phyloP scores from a whole-genome alignment of 30 jellyfish, hydroid and myxozoan genomes.

The Aurelia aurita complex sp. Pacific region DNA sequence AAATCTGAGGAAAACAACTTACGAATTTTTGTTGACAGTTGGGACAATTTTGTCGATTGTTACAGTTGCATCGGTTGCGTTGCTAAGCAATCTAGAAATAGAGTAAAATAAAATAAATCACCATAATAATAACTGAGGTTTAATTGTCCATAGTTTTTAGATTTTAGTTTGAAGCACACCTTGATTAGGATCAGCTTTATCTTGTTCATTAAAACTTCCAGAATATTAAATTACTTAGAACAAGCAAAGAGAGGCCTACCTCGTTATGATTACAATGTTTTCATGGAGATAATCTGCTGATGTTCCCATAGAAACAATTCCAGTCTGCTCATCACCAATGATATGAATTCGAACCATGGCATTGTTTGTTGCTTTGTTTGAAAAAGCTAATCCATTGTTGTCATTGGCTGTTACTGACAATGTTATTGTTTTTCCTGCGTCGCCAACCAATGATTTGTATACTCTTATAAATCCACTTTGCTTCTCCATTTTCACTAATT shows the following conservation, averaged over 20 bases:
- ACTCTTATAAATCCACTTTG: slow-evolving; percentile 49
- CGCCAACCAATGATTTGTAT: slow-evolving; percentile 54
- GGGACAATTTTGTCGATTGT: slow-evolving; percentile 30
- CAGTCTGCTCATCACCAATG: slow-evolving; percentile 46
- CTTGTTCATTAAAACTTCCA: no score
- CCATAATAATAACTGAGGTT: neutral
- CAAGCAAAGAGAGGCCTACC: neutral
- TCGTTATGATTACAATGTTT: neutral
- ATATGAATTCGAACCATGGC: slow-evolving; percentile 14
- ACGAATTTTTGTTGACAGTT: slow-evolving; percentile 32
- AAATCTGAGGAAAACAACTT: neutral
- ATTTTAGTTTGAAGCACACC: neutral
- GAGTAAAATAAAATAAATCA: neutral
- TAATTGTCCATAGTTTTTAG: neutral
- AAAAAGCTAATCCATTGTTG: slow-evolving; percentile 37
- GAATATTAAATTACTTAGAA: no score
- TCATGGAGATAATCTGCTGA: slow-evolving; percentile 33
- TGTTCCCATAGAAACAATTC: slow-evolving; percentile 28
- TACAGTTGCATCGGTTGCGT: slow-evolving; percentile 25
- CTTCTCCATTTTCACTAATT: slow-evolving; percentile 52
- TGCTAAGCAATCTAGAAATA: slow-evolving; percentile 32
- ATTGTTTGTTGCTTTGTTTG: slow-evolving; percentile 24
- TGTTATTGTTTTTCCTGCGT: slow-evolving; percentile 12
- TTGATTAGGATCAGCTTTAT: no score
- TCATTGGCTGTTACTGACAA: slow-evolving; percentile 43